These are phyloP conservation scores for Julus scanicus DNA, from an alignment of 2,888 invertebrate species.

Conservation along the genomic window DNA sequence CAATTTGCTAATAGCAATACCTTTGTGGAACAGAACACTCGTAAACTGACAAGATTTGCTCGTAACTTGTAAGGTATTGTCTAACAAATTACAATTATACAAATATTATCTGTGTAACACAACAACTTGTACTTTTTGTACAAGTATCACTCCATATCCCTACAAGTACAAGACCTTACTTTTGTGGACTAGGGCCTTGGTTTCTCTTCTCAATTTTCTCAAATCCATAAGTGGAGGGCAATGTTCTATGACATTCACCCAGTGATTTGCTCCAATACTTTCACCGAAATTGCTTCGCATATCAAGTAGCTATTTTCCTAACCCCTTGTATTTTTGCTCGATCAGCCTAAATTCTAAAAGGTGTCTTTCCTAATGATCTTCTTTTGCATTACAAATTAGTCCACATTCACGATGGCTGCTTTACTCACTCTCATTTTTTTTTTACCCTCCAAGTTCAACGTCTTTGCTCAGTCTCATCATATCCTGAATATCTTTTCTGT, in stretches of 20 bases:
- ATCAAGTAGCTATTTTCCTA: background rate
- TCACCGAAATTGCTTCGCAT: background rate
- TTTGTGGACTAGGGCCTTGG: too few relatives aligned
- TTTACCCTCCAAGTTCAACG: background rate
- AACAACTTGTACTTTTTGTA: too few relatives aligned
- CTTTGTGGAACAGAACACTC: too few relatives aligned
- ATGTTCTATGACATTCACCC: background rate
- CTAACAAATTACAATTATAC: too few relatives aligned
- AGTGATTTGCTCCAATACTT: background rate
- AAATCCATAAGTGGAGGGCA: background rate
- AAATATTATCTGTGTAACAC: too few relatives aligned
- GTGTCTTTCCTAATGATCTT: slow-evolving; percentile 38
- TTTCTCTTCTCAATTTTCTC: background rate
- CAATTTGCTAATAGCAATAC: too few relatives aligned
- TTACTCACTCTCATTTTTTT: background rate
- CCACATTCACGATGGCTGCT: background rate
- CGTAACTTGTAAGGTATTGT: too few relatives aligned
- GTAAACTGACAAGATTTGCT: too few relatives aligned
- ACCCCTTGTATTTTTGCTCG: background rate
- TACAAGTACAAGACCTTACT: too few relatives aligned
- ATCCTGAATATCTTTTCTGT: slow-evolving; percentile 32
- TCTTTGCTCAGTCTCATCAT: background rate
- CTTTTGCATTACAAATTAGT: slow-evolving; percentile 43
- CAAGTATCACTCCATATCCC: too few relatives aligned
- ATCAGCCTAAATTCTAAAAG: slow-evolving; percentile 21